Percentiles rank a stretch among this genome's conserved stretches.
phyloP scores from a whole-genome alignment of 2,888 invertebrate genomes.

The Homarus gammarus region DNA sequence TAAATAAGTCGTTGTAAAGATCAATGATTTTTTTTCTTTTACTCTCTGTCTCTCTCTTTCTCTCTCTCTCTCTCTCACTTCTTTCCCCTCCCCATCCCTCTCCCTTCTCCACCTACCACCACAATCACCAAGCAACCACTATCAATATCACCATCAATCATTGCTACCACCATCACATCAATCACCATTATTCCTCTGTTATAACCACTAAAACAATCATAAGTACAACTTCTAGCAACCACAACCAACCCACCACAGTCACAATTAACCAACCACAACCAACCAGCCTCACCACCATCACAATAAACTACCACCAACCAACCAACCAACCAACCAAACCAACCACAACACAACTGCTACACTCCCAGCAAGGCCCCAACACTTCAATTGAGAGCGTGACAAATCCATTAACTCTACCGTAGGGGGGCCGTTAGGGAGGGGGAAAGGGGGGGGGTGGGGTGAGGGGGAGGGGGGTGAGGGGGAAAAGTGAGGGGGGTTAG shows the following conservation, averaged over 20 bases:
- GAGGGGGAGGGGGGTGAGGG: neutral
- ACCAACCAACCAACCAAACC: too few relatives aligned
- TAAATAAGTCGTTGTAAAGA: too few relatives aligned
- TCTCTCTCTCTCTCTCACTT: neutral
- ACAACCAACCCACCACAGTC: too few relatives aligned
- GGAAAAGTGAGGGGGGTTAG: too few relatives aligned
- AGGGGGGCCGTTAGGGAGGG: neutral
- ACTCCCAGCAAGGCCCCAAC: neutral
- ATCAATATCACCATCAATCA: neutral
- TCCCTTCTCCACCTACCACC: neutral
- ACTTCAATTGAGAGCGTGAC: slow-evolving; percentile 8
- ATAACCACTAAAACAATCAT: too few relatives aligned
- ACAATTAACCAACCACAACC: too few relatives aligned
- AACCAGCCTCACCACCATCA: too few relatives aligned
- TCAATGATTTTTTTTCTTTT: neutral
- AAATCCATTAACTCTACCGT: neutral
- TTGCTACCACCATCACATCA: too few relatives aligned
- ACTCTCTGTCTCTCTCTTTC: neutral
- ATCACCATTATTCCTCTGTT: too few relatives aligned
- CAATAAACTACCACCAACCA: too few relatives aligned
- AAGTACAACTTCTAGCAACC: too few relatives aligned
- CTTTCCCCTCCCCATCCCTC: neutral
- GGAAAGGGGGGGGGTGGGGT: neutral
- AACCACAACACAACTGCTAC: neutral
- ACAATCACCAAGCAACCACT: neutral